phyloP scores from a whole-genome alignment of 2,113 vertebrate genomes.

The Halichoeres trimaculatus region DNA sequence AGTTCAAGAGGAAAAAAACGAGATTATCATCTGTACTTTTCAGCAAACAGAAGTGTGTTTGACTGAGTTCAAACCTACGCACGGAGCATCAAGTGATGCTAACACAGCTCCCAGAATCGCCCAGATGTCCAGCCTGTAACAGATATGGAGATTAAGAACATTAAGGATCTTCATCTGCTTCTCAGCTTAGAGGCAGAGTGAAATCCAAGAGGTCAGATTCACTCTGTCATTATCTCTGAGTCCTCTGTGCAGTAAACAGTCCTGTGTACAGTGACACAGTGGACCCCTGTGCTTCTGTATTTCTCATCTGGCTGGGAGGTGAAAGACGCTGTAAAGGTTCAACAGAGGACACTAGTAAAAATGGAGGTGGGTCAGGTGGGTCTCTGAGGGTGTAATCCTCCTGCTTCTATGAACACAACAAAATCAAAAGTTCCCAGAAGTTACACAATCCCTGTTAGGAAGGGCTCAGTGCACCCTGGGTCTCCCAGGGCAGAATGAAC shows the following conservation, averaged over 20 bases:
- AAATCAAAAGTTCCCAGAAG: conserved; percentile 68
- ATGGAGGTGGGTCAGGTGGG: conserved; percentile 59
- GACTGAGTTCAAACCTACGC: background rate
- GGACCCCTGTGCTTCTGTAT: conserved; percentile 21
- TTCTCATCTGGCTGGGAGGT: conserved; percentile 49
- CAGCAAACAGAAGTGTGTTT: background rate
- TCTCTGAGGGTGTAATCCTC: conserved; percentile 70
- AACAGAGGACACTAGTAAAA: conserved; percentile 47
- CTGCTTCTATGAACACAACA: conserved; percentile 60
- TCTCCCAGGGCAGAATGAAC: conserved; percentile 71
- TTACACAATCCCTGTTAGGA: conserved; percentile 74
- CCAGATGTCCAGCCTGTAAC: conserved; percentile 45
- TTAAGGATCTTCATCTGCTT: conserved; percentile 60
- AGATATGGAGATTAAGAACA: conserved; percentile 53
- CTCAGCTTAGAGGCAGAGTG: conserved; percentile 16
- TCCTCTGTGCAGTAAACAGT: conserved; percentile 11
- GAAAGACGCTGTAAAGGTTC: conserved; percentile 42
- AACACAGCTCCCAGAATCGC: background rate
- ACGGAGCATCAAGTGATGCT: background rate
- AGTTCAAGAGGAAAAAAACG: too few relatives aligned
- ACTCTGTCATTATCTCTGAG: background rate
- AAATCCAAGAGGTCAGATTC: conserved; percentile 11
- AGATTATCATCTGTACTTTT: too few relatives aligned
- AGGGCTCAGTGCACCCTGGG: conserved; percentile 56
- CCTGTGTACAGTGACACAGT: background rate